phyloP scores from a whole-genome alignment of 2,113 vertebrate species.

The Hystrix brachyura region DNA sequence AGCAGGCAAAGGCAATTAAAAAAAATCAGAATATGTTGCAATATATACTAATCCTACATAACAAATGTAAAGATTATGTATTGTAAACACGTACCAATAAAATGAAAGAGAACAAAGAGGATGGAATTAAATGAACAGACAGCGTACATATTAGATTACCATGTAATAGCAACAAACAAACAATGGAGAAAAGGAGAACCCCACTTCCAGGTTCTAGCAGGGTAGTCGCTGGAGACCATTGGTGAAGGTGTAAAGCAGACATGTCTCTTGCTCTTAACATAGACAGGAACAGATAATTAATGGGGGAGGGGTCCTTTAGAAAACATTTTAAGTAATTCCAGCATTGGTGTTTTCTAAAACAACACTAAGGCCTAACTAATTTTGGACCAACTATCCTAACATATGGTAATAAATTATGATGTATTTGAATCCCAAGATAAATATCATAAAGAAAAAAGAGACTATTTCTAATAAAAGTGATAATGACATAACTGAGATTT shows the following conservation, averaged over 20 bases:
- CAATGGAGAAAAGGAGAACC: background rate
- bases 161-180: background rate
- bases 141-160: background rate
- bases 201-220: background rate
- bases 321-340: background rate
- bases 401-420: background rate
- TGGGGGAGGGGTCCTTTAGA: background rate
- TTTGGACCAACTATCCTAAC: background rate
- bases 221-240: background rate
- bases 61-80: background rate
- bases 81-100: background rate
- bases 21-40: background rate
- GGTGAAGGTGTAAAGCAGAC: background rate
- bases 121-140: background rate
- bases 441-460: background rate
- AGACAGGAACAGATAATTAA: background rate
- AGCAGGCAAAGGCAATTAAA: background rate
- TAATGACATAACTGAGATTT: background rate
- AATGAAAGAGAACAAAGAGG: background rate
- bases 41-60: background rate
- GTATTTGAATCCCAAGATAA: slow-evolving; percentile 15
- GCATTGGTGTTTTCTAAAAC: background rate
- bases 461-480: background rate
- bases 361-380: background rate
- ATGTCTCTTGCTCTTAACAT: background rate